A percentile compares a stretch with the other conserved stretches of the same genome.
Evolutionary conservation across 2,888 invertebrate genomes (phyloP).

Genomic region (Anaspis maculata): DNA sequence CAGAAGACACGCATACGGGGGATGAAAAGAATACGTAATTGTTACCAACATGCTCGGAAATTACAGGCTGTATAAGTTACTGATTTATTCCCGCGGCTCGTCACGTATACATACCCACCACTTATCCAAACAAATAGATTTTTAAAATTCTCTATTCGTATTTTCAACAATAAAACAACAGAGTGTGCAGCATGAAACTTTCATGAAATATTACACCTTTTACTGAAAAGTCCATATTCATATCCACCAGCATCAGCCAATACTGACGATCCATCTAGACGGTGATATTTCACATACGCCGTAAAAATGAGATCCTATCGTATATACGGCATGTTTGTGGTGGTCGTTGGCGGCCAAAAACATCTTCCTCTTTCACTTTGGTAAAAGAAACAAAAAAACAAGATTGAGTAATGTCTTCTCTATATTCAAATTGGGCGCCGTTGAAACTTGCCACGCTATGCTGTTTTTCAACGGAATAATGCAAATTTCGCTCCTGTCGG

Average conservation of each 20-base stretch:
- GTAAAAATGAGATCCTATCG: slow-evolving; percentile 6
- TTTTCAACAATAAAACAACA: too few relatives aligned
- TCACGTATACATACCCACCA: too few relatives aligned
- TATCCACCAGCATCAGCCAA: too few relatives aligned
- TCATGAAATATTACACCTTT: too few relatives aligned
- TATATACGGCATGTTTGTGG: background rate
- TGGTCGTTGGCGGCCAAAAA: background rate
- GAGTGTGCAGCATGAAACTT: too few relatives aligned
- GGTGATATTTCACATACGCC: slow-evolving; percentile 14
- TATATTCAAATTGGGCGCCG: slow-evolving; percentile 5
- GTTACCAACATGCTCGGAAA: slow-evolving; percentile 18
- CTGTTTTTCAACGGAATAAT: slow-evolving; percentile 3
- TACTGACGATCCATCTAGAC: too few relatives aligned
- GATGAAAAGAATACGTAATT: slow-evolving; percentile 25
- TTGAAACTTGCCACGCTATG: too few relatives aligned
- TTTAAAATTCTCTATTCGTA: too few relatives aligned
- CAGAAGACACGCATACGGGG: slow-evolving; percentile 17
- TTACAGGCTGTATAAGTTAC: slow-evolving; percentile 16
- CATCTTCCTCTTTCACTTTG: background rate
- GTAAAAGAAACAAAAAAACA: slow-evolving; percentile 1
- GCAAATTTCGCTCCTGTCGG: slow-evolving; percentile 8
- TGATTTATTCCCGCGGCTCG: slow-evolving; percentile 17
- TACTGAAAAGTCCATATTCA: too few relatives aligned
- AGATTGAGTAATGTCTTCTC: slow-evolving; percentile 2
- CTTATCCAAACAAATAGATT: too few relatives aligned